These are phyloP conservation scores for Romanomermis culicivorax DNA, from an alignment of 2,888 invertebrate species.

Conservation along the genomic window DNA sequence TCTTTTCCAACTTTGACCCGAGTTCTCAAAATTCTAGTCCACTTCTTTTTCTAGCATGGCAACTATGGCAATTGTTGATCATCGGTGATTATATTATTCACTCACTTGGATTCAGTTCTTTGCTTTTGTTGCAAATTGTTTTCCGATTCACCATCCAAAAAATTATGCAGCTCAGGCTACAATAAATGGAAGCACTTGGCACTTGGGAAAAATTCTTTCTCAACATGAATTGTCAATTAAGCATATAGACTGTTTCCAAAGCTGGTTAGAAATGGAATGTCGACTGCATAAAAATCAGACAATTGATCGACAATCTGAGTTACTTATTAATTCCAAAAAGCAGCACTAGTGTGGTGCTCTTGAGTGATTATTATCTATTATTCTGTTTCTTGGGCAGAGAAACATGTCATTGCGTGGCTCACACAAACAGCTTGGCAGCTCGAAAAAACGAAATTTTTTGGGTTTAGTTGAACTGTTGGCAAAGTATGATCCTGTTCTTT, in stretches of 20 bases:
- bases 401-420: background rate
- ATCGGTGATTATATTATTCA: no score
- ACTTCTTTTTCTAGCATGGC: no score
- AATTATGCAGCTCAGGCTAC: no score
- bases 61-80: no score
- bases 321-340: background rate
- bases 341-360: background rate
- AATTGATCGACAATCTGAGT: background rate
- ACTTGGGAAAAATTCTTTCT: no score
- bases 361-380: background rate
- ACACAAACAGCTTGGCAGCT: background rate
- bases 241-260: background rate
- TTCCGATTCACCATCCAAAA: no score
- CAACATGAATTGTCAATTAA: background rate
- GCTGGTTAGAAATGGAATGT: background rate
- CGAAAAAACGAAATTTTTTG: conserved; percentile 1
- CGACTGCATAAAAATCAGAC: background rate
- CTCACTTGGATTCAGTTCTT: no score
- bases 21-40: no score
- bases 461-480: background rate
- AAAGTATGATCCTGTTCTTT: background rate
- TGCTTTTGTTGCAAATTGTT: no score
- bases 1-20: no score
- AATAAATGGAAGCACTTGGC: no score
- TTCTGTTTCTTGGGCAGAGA: background rate